Base-by-base conservation (phyloP, 2,888 invertebrate genomes). In the Ophraella communa region DNA sequence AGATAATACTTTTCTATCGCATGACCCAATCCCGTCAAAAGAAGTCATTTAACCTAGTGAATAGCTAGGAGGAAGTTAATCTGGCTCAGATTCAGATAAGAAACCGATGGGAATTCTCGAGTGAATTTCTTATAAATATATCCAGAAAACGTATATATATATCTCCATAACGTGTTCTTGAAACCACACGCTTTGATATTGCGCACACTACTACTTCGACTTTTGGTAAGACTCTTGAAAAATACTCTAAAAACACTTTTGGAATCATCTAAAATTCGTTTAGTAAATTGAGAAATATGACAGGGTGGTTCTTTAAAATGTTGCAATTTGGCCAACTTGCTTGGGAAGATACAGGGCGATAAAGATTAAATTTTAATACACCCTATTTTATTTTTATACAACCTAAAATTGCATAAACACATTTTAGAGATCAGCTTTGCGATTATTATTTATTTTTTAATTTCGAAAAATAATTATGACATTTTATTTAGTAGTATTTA, bases 1-100 rank as follows among this genome's bases (percentile, higher is more conserved):
- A 74, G 74, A 75, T 74, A 73, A 71, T 71, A 63, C 67, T 65
- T n/a, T n/a, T 71, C 67, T 66, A 71, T 73, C 69, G 66, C 70
- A 65, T 65, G 69, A 70, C 68, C 71, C 64, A 68, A 69, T 68
- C 65, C 71, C 71, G 71, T 74, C 74, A 76, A 77, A 76, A 74
- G 72, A 77, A 76, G 74, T 76, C 76, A 77, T 77, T 76, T 74
- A 74, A 75, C 71, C 73, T 71, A 55, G 69, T 75, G 77, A 77
- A 77, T 76, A 68, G 77, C 70, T 73, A 68, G 73, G 69, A 73
- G 75, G 73, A 74, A 77, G 76, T 76, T 76, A 76, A 77, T 76
- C 73, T 76, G 71, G 67, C 62, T 66, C 70, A 71, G 75, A 76
- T 76, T 74, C 73, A 74, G 76, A 77, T 77, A 76, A 76, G 77